phyloP scores from a whole-genome alignment of 2,888 invertebrate genomes.

The Crossocerus cetratus region DNA sequence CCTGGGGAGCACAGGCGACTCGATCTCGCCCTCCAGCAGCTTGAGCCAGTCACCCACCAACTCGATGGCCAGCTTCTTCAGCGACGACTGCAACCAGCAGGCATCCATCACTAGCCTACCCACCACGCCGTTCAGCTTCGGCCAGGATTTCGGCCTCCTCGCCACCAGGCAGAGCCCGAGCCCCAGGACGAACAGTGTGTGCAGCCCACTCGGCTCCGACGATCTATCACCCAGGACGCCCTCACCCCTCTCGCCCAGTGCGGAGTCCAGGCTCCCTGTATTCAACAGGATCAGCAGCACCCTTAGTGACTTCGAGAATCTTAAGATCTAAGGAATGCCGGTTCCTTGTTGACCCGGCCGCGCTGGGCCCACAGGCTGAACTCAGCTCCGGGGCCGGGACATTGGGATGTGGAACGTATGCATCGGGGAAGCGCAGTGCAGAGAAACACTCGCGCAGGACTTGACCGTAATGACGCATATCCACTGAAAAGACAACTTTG shows the following conservation, averaged over 20 bases:
- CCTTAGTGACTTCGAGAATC: constrained; percentile 71
- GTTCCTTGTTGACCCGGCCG: constrained; percentile 14
- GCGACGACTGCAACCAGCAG: constrained; percentile 78
- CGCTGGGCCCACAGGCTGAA: not conserved
- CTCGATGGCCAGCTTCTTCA: constrained; percentile 81
- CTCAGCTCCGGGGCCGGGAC: too few relatives aligned
- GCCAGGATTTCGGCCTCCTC: constrained; percentile 72
- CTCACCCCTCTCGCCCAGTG: constrained; percentile 74
- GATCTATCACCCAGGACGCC: constrained; percentile 63
- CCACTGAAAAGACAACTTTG: constrained; percentile 35
- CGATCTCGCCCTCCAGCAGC: constrained; percentile 81
- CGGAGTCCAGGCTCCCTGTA: constrained; percentile 87
- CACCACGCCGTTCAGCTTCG: constrained; percentile 71
- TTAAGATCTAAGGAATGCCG: constrained; percentile 64
- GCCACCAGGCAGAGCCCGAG: constrained; percentile 78
- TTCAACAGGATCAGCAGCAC: constrained; percentile 85
- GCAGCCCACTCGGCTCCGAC: constrained; percentile 72
- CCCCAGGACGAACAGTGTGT: constrained; percentile 72
- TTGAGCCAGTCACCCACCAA: constrained; percentile 82
- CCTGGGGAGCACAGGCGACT: constrained; percentile 79
- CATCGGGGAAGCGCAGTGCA: not conserved
- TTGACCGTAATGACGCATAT: constrained; percentile 18
- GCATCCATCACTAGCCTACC: constrained; percentile 71
- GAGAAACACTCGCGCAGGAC: constrained; percentile 12
- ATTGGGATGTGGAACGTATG: not conserved